Conservation (phyloP, 2,113 vertebrate genomes). For the Hucho hucho region DNA sequence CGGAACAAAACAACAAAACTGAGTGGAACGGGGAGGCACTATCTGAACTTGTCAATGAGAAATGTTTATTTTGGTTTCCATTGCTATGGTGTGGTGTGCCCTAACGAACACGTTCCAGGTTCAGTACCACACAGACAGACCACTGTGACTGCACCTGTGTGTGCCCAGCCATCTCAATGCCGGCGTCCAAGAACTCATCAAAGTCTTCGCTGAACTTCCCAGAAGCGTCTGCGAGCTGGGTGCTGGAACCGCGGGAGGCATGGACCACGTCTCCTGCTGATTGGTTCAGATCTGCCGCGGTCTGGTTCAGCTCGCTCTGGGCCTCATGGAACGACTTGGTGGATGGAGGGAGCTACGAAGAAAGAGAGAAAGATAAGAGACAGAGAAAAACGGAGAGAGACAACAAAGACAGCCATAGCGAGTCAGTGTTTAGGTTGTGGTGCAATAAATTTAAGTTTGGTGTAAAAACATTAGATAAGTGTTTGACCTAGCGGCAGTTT, state of each 20-base stretch:
- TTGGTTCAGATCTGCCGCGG: constrained; percentile 94
- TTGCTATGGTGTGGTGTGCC: no score
- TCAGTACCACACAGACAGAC: constrained; percentile 7
- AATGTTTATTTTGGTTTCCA: no score
- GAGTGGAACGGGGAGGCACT: no score
- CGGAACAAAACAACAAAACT: background rate
- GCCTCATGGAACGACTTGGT: constrained; percentile 96
- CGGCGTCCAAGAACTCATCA: constrained; percentile 96
- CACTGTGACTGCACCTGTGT: constrained; percentile 79
- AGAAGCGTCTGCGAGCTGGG: constrained; percentile 90
- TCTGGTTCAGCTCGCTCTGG: constrained; percentile 93
- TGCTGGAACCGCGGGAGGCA: constrained; percentile 90
- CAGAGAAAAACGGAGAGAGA: background rate
- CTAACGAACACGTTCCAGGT: constrained; percentile 20
- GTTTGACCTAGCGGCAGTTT: no score
- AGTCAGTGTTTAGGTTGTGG: background rate
- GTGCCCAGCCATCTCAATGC: constrained; percentile 98
- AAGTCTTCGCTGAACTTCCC: constrained; percentile 98
- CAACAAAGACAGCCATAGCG: background rate
- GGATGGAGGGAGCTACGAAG: constrained; percentile 85
- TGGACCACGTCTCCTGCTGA: constrained; percentile 96
- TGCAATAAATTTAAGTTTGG: background rate
- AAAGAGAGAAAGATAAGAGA: background rate
- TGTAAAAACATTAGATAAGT: no score
- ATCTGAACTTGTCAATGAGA: no score